A percentile compares a stretch with the other conserved stretches of the same genome.
Evolutionary conservation across 2,888 invertebrate species (phyloP).

Genomic region (Emmelina monodactyla): DNA sequence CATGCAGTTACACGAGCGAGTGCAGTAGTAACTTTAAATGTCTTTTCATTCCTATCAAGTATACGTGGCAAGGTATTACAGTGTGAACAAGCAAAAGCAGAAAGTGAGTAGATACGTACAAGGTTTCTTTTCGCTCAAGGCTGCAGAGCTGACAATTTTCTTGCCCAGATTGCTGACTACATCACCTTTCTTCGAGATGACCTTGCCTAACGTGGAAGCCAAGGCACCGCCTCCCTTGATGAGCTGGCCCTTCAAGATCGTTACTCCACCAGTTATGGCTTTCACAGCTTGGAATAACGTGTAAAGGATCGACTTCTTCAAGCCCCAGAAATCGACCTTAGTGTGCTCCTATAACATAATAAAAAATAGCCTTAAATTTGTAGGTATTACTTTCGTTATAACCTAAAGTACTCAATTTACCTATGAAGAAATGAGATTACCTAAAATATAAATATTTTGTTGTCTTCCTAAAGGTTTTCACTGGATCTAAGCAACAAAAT

Average conservation of each 20-base stretch:
- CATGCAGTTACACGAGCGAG: no score
- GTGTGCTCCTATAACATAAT: constrained; percentile 32
- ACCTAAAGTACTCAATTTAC: no score
- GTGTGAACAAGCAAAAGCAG: no score
- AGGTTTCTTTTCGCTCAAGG: constrained; percentile 63
- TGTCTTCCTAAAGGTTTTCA: no score
- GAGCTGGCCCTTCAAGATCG: constrained; percentile 86
- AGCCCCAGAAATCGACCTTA: constrained; percentile 74
- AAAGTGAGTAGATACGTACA: constrained; percentile 33
- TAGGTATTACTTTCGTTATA: neutral
- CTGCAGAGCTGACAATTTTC: constrained; percentile 79
- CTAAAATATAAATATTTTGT: no score
- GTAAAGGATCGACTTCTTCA: constrained; percentile 83
- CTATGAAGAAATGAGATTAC: no score
- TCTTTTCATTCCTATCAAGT: no score
- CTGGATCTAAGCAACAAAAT: no score
- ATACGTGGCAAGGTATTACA: no score
- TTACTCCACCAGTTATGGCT: constrained; percentile 86
- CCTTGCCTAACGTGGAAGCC: constrained; percentile 52
- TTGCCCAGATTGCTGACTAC: constrained; percentile 81
- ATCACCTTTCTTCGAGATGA: constrained; percentile 80
- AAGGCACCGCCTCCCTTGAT: constrained; percentile 81
- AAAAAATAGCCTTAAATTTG: neutral
- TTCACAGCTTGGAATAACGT: constrained; percentile 88
- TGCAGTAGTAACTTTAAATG: no score